Evolutionary conservation across 53 echinoderm and acorn worm species (phyloP), one percentile per base, ranked within the genome.

Genomic region (Crossaster papposus): DNA sequence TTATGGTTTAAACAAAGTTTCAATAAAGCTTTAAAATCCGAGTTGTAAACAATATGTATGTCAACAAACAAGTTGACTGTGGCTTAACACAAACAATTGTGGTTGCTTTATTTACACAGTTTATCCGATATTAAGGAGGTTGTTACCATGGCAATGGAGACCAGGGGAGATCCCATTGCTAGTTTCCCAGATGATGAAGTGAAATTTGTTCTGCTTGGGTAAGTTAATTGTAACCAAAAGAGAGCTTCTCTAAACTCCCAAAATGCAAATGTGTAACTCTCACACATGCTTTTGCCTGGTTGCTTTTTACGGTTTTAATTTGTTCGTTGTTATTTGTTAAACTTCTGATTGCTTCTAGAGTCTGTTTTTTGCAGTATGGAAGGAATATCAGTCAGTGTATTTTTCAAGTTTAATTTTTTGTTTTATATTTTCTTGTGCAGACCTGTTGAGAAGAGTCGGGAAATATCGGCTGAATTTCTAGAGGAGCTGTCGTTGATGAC

Each of bases 151-250:
- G 52, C 44, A 53, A 89, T 93, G 83, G 78, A 91, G 64, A 79
- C 80, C 12, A 88, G 74, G 64, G 78, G 89, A 73, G 95, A 95
- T 81, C 88, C 89, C 20, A 44, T 95, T 4, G 91, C 79, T 18
- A 89, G 88, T 5, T 95, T 51, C 55, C 78, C 62, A 36, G 92
- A 95, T 35, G 80, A 88, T 8, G 53, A 90, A 58, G 89, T 95
- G 64, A 91, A 95, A 63, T 93, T 88, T 78, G 79, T 95, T 15
- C 81, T 95, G 0, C 85, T 95, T 14, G 93, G 95, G 95, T 95
- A 70, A 88, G 83, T 83, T 17, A 12, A 36, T 37, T 34, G 14
- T 65, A 17, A 64, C n/a, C 7, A 18, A 58, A 5, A 5, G 44
- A 0, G 44, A 9, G 44, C 44, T 7, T 44, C 6, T 44, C 6